A percentile compares a stretch with the other conserved stretches of the same genome.
Evolutionary conservation across 2,888 invertebrate genomes (phyloP).

Genomic region (Dicycla oo): DNA sequence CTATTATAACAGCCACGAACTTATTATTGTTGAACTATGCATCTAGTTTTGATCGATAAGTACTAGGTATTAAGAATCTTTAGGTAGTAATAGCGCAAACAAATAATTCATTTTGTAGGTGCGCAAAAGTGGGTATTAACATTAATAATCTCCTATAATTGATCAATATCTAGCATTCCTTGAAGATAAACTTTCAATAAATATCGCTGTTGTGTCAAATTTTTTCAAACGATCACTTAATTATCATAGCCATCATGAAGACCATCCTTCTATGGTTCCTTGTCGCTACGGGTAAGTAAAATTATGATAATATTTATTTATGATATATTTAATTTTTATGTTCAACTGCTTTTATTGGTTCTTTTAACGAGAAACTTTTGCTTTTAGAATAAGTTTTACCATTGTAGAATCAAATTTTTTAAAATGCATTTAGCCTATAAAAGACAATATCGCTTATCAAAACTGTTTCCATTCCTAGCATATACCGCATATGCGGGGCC

Average conservation of each 20-base stretch:
- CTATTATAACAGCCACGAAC: background rate
- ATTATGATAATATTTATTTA: background rate
- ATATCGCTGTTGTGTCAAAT: slow-evolving; percentile 20
- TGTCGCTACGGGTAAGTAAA: slow-evolving; percentile 42
- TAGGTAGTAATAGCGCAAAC: background rate
- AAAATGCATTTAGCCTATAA: background rate
- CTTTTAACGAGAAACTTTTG: too few relatives aligned
- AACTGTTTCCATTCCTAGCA: slow-evolving; percentile 52
- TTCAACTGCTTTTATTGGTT: background rate
- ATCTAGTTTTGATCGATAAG: background rate
- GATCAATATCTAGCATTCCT: slow-evolving; percentile 20
- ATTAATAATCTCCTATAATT: slow-evolving; percentile 15
- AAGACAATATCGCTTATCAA: background rate
- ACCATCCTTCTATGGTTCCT: slow-evolving; percentile 24
- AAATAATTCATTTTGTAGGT: background rate
- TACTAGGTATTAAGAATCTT: background rate
- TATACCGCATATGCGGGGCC: slow-evolving; percentile 70
- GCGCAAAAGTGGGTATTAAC: background rate
- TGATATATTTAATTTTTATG: too few relatives aligned
- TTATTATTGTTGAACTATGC: background rate
- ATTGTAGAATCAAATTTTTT: too few relatives aligned
- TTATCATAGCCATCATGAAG: slow-evolving; percentile 36
- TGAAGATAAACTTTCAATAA: slow-evolving; percentile 49
- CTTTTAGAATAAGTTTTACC: background rate
- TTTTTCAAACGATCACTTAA: slow-evolving; percentile 2